phyloP scores from a whole-genome alignment of 2,113 vertebrate species.

The Xiphophorus maculatus region DNA sequence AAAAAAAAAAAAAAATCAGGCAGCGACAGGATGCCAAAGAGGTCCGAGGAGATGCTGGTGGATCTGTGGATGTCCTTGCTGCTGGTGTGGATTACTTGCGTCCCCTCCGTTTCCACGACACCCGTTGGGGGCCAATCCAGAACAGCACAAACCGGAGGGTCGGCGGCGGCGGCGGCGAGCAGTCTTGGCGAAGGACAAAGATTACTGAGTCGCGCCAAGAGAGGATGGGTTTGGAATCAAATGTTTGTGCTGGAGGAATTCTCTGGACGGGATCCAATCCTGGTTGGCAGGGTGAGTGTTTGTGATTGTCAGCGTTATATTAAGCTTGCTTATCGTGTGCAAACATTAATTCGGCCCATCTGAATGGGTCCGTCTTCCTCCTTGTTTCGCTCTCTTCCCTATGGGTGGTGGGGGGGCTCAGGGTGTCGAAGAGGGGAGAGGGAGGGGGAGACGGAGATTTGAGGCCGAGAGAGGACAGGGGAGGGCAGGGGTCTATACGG shows the following conservation, averaged over 20 bases:
- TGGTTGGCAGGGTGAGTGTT: conserved; percentile 97
- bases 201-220: conserved; percentile 94
- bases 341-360: conserved; percentile 81
- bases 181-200: conserved; percentile 88
- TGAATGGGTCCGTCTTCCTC: conserved; percentile 62
- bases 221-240: conserved; percentile 99
- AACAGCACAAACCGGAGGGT: conserved; percentile 83
- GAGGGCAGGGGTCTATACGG: conserved; percentile 23
- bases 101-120: conserved; percentile 85
- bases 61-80: conserved; percentile 93
- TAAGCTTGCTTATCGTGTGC: conserved; percentile 81
- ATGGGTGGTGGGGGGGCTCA: conserved; percentile 47
- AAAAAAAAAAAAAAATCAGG: conserved; percentile 29
- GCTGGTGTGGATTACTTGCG: conserved; percentile 95
- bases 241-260: conserved; percentile 99
- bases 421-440: conserved; percentile 30
- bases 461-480: neutral
- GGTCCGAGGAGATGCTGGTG: conserved; percentile 86
- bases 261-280: conserved; percentile 99
- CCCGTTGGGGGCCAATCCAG: conserved; percentile 84
- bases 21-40: conserved; percentile 86
- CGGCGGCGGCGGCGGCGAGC: conserved; percentile 78
- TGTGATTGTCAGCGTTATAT: conserved; percentile 81
- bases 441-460: conserved; percentile 56
- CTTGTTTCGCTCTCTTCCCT: conserved; percentile 45